Evolutionary conservation across 2,888 invertebrate species (phyloP), one percentile per base, ranked within the genome.

Genomic region (Apamea crenata): DNA sequence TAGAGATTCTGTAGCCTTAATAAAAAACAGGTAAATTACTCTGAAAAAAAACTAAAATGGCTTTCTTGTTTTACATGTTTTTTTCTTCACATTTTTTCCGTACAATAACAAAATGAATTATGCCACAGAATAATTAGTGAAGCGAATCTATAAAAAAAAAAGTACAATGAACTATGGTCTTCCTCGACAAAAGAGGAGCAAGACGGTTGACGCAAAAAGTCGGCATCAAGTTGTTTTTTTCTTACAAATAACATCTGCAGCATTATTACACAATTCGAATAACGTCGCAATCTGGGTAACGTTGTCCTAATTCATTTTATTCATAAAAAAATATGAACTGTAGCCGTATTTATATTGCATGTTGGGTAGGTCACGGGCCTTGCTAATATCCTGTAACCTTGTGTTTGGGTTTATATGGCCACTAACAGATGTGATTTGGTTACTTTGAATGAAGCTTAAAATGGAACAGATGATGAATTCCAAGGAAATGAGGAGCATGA

Each of bases 311-410:
- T 92, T 91, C 87, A 83, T 67, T 67, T 85, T 82, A 82, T 74
- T 81, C 71, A 74, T 77, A 70, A 14, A 14, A 47, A 47, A 47
- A 12, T n/a, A 70, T 66, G 47, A 65, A 63, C 16, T 40, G 18
- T 44, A 1, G 44, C 67, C 71, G 80, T 82, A 83, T 84, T 85
- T 76, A 81, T 82, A 80, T 76, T 74, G 67, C 77, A 78, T 59
- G 74, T 61, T 84, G 74, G 77, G 78, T 75, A 80, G 78, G 84
- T 66, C 84, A 78, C 74, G 87, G 79, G 89, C 89, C 89, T 91
- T 87, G 90, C 47, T 80, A 80, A 80, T 91, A 89, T 92, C 92
- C 90, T 92, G 90, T 88, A 87, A 88, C 88, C 82, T 89, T 88
- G 87, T 78, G 68, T 76, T 81, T 77, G 61, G 80, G 70, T 47